Evolutionary conservation across 2,113 vertebrate species (phyloP).

Genomic region (Rafetus swinhoei): DNA sequence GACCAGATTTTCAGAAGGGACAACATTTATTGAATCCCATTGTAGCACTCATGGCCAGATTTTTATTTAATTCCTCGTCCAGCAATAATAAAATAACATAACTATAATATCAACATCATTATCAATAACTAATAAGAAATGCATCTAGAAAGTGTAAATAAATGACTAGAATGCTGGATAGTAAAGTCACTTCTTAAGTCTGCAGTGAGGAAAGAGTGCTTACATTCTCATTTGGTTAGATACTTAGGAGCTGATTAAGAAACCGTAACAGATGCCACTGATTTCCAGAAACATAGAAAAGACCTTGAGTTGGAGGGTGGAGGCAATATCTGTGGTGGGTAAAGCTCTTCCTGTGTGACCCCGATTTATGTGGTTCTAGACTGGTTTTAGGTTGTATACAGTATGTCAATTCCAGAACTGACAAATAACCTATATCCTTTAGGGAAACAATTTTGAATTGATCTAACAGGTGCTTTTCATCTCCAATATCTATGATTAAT

Average conservation of each 20-base stretch:
- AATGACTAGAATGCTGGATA: slow-evolving; percentile 56
- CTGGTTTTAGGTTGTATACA: slow-evolving; percentile 35
- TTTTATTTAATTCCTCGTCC: slow-evolving; percentile 51
- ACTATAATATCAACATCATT: slow-evolving; percentile 30
- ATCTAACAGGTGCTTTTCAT: slow-evolving; percentile 61
- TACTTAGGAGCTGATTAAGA: slow-evolving; percentile 46
- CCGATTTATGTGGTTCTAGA: slow-evolving; percentile 54
- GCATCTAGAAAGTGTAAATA: slow-evolving; percentile 25
- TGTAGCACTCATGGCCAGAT: slow-evolving; percentile 27
- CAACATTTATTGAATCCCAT: slow-evolving; percentile 18
- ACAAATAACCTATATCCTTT: slow-evolving; percentile 32
- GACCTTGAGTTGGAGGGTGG: neutral
- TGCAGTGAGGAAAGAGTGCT: slow-evolving; percentile 58
- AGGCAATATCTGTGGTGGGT: neutral
- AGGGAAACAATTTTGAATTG: slow-evolving; percentile 31
- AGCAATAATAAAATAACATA: slow-evolving; percentile 41
- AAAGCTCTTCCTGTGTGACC: slow-evolving; percentile 28
- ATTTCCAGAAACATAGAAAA: slow-evolving; percentile 30
- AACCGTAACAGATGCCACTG: neutral
- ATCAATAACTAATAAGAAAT: slow-evolving; percentile 25
- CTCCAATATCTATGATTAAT: slow-evolving; percentile 19
- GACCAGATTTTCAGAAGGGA: slow-evolving; percentile 68
- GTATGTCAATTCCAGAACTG: slow-evolving; percentile 58
- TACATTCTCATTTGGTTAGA: slow-evolving; percentile 56
- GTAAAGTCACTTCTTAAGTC: slow-evolving; percentile 60